Evolutionary conservation across 2,888 invertebrate genomes (phyloP).

Genomic region (Tortricodes alternella): DNA sequence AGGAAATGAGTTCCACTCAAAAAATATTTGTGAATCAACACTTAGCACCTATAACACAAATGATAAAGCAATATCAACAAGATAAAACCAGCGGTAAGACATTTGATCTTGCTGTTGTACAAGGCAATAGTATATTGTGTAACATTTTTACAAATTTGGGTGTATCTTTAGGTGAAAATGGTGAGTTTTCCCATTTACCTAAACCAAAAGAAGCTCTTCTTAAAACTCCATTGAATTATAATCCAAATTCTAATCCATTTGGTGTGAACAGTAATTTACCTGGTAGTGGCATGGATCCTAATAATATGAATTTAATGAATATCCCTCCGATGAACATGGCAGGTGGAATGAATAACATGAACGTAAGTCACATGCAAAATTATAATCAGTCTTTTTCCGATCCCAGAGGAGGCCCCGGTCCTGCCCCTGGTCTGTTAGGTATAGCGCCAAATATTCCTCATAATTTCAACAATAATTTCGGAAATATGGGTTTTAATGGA

Average conservation of each 20-base stretch:
- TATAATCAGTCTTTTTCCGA: conserved; percentile 73
- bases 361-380: conserved; percentile 66
- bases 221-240: conserved; percentile 70
- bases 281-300: conserved; percentile 57
- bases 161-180: conserved; percentile 81
- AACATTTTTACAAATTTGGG: conserved; percentile 85
- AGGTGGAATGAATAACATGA: conserved; percentile 64
- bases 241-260: conserved; percentile 61
- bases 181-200: conserved; percentile 77
- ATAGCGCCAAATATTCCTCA: conserved; percentile 81
- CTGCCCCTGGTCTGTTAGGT: conserved; percentile 82
- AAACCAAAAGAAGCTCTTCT: conserved; percentile 75
- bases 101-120: conserved; percentile 78
- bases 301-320: conserved; percentile 71
- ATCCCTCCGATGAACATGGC: conserved; percentile 72
- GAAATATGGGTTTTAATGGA: conserved; percentile 73
- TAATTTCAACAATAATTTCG: conserved; percentile 74
- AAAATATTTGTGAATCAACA: conserved; percentile 88
- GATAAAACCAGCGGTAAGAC: conserved; percentile 79
- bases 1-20: conserved; percentile 87
- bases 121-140: conserved; percentile 77
- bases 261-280: conserved; percentile 59
- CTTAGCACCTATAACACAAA: conserved; percentile 83
- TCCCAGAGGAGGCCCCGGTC: conserved; percentile 73
- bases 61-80: conserved; percentile 84